Evolutionary conservation across 2,797 vertebrate genomes (phyloP), one percentile per base, ranked within the genome.

Genomic region (Iguana delicatissima): DNA sequence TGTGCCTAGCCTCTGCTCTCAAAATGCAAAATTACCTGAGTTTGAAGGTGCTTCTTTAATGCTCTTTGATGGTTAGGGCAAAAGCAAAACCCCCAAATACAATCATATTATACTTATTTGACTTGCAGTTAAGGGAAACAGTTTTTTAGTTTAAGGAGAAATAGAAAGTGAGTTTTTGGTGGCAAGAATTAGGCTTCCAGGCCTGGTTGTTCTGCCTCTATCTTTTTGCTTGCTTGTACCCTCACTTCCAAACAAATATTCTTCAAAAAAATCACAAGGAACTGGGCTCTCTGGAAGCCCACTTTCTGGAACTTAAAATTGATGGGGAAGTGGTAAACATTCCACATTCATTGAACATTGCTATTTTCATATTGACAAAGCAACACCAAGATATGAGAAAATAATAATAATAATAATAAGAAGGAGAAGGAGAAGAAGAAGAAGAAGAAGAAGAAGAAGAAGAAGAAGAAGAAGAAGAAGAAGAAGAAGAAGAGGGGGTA

Each of bases 11-110:
- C 29, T 20, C 18, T 9, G 18, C 9, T 79, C 57, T 12, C 22
- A 24, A 84, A 32, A 67, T 89, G 59, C 29, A 84, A 89, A 84
- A 50, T 7, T 24, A 84, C 14, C 3, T 26, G 32, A 3, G 62
- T 22, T 6, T 67, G 57, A 89, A 77, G 32, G 24, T 89, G 13
- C 57, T 29, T 89, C 42, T n/a, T 84, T 77, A 84, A 89, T 29
- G 4, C 7, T 6, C 72, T 50, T 64, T 50, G n/a, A 52, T 77
- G 24, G 22, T 38, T 50, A 38, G 7, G 8, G 67, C 29, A 32
- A 69, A 69, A 32, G 6, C 10, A 69, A 69, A 69, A 69, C 29
- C 10, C 3, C 29, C 32, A 29, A 69, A 69, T 32, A 69, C 29
- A 69, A 29, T 32, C 26, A 69, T 69, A 32, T 38, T 52, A 80